Conservation (phyloP, 2,797 vertebrate genomes). For the Mormyrops attenuatus region DNA sequence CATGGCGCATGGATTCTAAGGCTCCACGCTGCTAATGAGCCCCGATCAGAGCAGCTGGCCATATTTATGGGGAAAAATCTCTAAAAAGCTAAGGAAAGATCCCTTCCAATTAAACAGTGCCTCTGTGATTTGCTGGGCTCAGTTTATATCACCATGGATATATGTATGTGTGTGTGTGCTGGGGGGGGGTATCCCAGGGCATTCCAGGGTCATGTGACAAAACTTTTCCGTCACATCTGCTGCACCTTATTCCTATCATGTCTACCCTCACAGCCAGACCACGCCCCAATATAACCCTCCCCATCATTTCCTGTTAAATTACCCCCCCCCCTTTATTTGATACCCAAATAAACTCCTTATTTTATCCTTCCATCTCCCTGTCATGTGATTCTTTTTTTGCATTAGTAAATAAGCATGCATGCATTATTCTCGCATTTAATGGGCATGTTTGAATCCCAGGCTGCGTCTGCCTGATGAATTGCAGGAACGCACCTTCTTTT, state of each 20-base stretch:
- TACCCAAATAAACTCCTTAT: neutral
- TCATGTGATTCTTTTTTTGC: neutral
- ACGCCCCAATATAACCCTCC: neutral
- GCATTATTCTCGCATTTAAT: neutral
- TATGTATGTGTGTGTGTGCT: neutral
- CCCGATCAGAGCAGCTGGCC: neutral
- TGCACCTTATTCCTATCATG: neutral
- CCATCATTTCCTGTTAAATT: neutral
- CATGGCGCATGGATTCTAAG: neutral
- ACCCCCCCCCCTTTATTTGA: neutral
- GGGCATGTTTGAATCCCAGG: neutral
- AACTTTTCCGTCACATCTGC: neutral
- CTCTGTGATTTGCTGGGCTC: neutral
- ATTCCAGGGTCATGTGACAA: neutral
- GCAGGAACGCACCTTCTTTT: conserved; percentile 50
- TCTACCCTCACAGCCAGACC: neutral
- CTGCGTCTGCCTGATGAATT: neutral
- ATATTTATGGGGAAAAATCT: neutral
- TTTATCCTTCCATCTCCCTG: neutral
- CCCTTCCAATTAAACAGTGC: neutral
- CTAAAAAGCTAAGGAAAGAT: neutral
- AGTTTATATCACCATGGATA: neutral
- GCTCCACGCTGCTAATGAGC: neutral
- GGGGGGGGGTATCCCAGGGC: neutral
- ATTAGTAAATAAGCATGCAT: neutral